Conservation (phyloP, 2,797 vertebrate genomes). For the Gallinago nigripennis region DNA sequence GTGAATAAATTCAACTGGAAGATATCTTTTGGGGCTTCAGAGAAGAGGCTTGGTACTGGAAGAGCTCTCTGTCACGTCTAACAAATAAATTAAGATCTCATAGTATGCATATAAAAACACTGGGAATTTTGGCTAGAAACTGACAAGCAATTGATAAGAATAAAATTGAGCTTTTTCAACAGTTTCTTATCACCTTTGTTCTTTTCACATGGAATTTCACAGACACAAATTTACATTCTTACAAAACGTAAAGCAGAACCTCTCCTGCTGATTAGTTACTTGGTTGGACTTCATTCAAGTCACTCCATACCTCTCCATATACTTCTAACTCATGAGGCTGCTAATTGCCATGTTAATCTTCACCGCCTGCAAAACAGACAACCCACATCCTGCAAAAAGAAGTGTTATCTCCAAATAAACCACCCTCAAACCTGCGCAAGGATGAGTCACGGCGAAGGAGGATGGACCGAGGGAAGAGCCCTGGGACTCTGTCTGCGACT, state of each 20-base stretch:
- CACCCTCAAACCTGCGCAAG: not conserved
- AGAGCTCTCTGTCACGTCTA: not conserved
- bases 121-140: not conserved
- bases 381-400: not conserved
- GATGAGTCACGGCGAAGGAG: not conserved
- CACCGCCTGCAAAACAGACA: not conserved
- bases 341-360: not conserved
- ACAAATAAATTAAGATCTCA: not conserved
- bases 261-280: fast-evolving
- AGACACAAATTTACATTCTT: not conserved
- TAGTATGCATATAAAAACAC: fast-evolving
- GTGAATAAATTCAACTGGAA: not conserved
- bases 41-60: not conserved
- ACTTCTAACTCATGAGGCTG: not conserved
- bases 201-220: not conserved
- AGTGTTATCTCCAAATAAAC: not conserved
- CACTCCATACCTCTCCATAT: fast-evolving
- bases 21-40: not conserved
- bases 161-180: not conserved
- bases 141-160: not conserved
- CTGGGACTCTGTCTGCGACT: fast-evolving
- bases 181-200: not conserved
- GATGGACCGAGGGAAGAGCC: not conserved
- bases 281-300: not conserved
- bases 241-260: not conserved